phyloP scores from a whole-genome alignment of 2,113 vertebrate species.

The Hypomesus transpacificus region DNA sequence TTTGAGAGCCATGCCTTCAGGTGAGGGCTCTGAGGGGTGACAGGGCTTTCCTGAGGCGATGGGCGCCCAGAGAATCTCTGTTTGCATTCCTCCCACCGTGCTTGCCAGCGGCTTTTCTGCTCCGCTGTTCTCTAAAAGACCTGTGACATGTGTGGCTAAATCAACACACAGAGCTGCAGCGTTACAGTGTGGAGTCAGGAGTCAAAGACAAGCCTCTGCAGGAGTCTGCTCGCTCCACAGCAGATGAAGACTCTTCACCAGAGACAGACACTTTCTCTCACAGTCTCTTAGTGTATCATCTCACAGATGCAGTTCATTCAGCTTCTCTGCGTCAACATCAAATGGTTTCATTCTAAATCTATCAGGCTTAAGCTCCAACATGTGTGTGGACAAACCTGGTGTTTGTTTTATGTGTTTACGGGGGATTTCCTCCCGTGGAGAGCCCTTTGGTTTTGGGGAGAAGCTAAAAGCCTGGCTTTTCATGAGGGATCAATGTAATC shows the following conservation, averaged over 20 bases:
- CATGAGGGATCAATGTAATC: neutral
- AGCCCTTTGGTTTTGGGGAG: neutral
- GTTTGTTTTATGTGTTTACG: no score
- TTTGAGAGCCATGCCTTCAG: no score
- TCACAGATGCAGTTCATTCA: no score
- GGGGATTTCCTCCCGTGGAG: no score
- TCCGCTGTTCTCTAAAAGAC: constrained; percentile 46
- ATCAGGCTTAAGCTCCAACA: no score
- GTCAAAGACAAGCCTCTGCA: constrained; percentile 57
- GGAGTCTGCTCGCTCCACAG: constrained; percentile 42
- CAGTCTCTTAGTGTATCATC: neutral
- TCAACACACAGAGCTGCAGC: constrained; percentile 50
- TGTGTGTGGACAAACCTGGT: no score
- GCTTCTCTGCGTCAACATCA: no score
- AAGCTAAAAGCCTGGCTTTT: neutral
- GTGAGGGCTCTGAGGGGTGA: neutral
- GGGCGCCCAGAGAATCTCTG: constrained; percentile 33
- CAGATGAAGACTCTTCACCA: constrained; percentile 17
- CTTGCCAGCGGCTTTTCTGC: constrained; percentile 52
- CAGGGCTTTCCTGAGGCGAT: constrained; percentile 24
- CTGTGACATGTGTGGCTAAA: constrained; percentile 51
- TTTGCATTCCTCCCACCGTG: constrained; percentile 61
- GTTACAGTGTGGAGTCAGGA: constrained; percentile 38
- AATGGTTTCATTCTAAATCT: no score
- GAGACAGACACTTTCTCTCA: neutral